Evolutionary conservation across 53 echinoderm and acorn worm genomes (phyloP).

Genomic region (Temnopleurus reevesii): DNA sequence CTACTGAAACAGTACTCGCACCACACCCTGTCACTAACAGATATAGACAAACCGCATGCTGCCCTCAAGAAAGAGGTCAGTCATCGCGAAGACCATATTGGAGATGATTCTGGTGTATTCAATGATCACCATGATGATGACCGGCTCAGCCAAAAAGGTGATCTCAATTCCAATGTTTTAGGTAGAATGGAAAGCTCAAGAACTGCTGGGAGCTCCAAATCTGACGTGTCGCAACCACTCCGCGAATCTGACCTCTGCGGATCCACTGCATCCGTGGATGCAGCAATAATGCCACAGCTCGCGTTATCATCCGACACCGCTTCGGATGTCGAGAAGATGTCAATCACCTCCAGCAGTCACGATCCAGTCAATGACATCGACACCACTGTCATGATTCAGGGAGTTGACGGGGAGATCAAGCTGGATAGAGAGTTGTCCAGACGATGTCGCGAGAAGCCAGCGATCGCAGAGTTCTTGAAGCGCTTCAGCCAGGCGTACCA

Average conservation of each 20-base stretch:
- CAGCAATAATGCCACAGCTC: not conserved
- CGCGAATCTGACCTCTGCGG: not conserved
- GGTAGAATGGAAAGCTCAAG: not conserved
- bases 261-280: not conserved
- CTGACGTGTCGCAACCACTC: not conserved
- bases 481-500: slow-evolving; percentile 74
- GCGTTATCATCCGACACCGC: slow-evolving; percentile 1
- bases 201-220: not conserved
- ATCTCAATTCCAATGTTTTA: slow-evolving; percentile 32
- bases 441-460: slow-evolving; percentile 61
- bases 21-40: not conserved
- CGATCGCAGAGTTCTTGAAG: slow-evolving; percentile 67
- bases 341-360: slow-evolving; percentile 14
- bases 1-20: slow-evolving; percentile 30
- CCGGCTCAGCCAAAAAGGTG: slow-evolving; percentile 4
- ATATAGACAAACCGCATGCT: not conserved
- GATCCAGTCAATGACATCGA: slow-evolving; percentile 6
- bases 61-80: not conserved
- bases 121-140: slow-evolving; percentile 50
- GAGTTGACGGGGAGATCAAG: slow-evolving; percentile 31
- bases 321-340: slow-evolving; percentile 49
- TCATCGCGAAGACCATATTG: slow-evolving; percentile 51
- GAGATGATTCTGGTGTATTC: slow-evolving; percentile 58
- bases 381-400: slow-evolving; percentile 34
- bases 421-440: slow-evolving; percentile 48